Evolutionary conservation across 1,140 invertebrate species (phyloP), one percentile per base, ranked within the genome.

Genomic region (Oscheius sp.): DNA sequence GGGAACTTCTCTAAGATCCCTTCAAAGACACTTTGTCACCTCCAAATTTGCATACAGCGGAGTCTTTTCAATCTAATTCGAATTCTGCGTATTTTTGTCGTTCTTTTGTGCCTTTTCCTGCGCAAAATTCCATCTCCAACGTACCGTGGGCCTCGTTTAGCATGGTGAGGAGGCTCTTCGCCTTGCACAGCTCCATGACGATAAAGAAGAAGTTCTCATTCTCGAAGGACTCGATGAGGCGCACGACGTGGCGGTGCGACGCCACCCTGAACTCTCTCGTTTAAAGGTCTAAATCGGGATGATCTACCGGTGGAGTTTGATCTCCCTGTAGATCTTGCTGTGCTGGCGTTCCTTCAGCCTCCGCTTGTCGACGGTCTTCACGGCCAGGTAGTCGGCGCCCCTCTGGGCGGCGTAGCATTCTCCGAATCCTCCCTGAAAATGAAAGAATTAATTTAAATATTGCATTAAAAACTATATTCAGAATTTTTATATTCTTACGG

Each of bases 381-480:
- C 23, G 13, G 66, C 66, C 66, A 29, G 18, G 31, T 42, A 65
- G 3, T 65, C 31, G n/a, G n/a, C 45, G 13, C 10, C 36, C 36
- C 29, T 42, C 13, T 38, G n/a, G 2, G 36, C 63, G 10, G 28
- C 23, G 46, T 68, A 68, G 31, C 66, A 68, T 26, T 61, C 26
- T 1, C 32, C 66, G 28, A 68, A 68, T 1, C 66, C 66, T 18
- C 66, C 66, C 66, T 68, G 64, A 58, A 67, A 67, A 32, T 7
- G 42, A 45, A 34, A 63, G 29, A 15, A 59, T 15, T 59, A 15
- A 59, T 59, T 59, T 23, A 18, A 36, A 32, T 36, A 0, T 38
- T 63, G 15, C 31, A 45, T 45, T 15, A 45, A 45, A 45, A 45
- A 45, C 18, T 45, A 45, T 45, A 45, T 45, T 23, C 42, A 45